phyloP scores from a whole-genome alignment of 2,113 vertebrate genomes.

The Terrapene triunguis region DNA sequence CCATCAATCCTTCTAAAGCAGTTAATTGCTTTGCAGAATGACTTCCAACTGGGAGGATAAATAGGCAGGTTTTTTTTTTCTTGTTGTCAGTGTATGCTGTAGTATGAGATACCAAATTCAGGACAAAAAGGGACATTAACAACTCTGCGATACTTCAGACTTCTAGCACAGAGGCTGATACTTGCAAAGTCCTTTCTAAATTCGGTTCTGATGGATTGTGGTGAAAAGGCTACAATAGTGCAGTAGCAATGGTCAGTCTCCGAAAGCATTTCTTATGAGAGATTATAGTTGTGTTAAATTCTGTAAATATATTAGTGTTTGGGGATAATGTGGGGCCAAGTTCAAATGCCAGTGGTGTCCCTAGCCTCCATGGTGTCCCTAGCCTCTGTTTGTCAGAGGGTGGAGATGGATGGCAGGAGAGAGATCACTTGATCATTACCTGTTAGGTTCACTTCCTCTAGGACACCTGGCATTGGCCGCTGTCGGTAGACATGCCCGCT shows the following conservation, averaged over 20 bases:
- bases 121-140: not conserved
- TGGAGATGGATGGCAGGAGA: no score
- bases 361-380: no score
- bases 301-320: not conserved
- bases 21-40: slow-evolving; percentile 34
- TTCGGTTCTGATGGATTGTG: not conserved
- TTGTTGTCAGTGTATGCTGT: not conserved
- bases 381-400: no score
- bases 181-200: not conserved
- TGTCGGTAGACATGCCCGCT: no score
- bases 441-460: no score
- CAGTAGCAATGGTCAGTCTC: not conserved
- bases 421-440: no score
- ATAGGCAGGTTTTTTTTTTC: not conserved
- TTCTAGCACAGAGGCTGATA: not conserved
- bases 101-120: not conserved
- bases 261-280: not conserved
- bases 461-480: no score
- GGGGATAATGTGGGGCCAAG: not conserved
- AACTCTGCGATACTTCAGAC: not conserved
- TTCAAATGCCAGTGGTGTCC: not conserved
- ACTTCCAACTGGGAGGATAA: slow-evolving; percentile 15
- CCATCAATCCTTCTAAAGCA: slow-evolving; percentile 13
- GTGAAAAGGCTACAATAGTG: not conserved
- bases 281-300: not conserved